These are phyloP conservation scores for Antrozous pallidus DNA, from an alignment of 2,797 vertebrate species.

Conservation along the genomic window DNA sequence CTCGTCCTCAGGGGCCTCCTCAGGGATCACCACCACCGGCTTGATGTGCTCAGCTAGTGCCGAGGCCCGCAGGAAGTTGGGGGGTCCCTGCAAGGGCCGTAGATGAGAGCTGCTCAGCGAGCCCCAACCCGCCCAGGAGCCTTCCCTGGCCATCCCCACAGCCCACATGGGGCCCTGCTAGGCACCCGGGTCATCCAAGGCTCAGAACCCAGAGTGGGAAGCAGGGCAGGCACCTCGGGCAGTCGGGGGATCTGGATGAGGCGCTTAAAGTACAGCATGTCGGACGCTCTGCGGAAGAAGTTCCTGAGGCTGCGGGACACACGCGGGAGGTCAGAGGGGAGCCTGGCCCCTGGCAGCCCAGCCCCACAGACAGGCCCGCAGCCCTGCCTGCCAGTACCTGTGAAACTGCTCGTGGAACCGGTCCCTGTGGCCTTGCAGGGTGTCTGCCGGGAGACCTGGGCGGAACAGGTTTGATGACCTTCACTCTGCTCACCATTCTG, in stretches of 20 bases:
- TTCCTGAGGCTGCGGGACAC: slow-evolving; percentile 87
- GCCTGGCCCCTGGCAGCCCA: rapidly evolving
- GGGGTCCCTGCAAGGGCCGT: slow-evolving; percentile 86
- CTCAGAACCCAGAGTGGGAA: neutral
- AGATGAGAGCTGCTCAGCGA: neutral
- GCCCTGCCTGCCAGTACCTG: slow-evolving; percentile 81
- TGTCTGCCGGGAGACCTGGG: slow-evolving; percentile 94
- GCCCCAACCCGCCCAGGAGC: rapidly evolving
- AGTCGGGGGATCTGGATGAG: slow-evolving; percentile 98
- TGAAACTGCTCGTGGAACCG: slow-evolving; percentile 97
- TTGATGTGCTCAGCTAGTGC: slow-evolving; percentile 96
- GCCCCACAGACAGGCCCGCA: rapidly evolving
- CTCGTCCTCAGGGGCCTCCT: slow-evolving; percentile 90
- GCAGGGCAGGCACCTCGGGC: slow-evolving; percentile 87
- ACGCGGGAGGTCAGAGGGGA: rapidly evolving
- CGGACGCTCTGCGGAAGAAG: slow-evolving; percentile 94
- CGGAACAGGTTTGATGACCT: rapidly evolving
- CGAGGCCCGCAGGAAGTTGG: slow-evolving; percentile 95
- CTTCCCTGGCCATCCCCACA: neutral
- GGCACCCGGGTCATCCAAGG: rapidly evolving
- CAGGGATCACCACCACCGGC: slow-evolving; percentile 95
- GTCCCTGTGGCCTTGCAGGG: slow-evolving; percentile 95
- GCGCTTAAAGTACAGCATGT: slow-evolving; percentile 97
- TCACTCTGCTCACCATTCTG: rapidly evolving
- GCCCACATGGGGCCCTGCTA: neutral